Evolutionary conservation across 2,113 vertebrate genomes (phyloP).

Genomic region (Coptodon bakossiorum): DNA sequence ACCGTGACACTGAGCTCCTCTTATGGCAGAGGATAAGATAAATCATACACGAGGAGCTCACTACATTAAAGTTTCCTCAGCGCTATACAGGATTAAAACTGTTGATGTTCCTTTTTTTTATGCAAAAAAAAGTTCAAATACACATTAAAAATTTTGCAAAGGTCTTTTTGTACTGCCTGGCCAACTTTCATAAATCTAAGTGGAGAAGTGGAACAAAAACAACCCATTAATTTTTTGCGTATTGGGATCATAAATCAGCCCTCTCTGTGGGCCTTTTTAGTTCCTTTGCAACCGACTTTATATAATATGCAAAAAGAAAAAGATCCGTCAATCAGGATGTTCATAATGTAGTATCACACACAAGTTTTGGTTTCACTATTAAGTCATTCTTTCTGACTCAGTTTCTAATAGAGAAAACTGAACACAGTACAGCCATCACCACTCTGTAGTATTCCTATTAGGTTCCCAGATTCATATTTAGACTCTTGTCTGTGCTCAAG

Average conservation of each 20-base stretch:
- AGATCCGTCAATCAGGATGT: neutral
- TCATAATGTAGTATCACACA: neutral
- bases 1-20: slow-evolving; percentile 27
- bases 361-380: neutral
- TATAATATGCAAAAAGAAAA: neutral
- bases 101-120: neutral
- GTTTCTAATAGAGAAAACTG: slow-evolving; percentile 2
- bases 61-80: neutral
- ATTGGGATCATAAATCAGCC: neutral
- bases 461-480: neutral
- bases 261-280: neutral
- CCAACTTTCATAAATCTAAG: neutral
- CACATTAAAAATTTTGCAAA: neutral
- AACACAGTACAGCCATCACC: neutral
- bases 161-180: neutral
- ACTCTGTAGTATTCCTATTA: neutral
- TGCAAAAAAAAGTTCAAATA: neutral
- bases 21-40: neutral
- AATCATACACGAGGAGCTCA: neutral
- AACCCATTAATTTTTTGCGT: neutral
- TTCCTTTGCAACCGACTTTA: neutral
- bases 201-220: neutral
- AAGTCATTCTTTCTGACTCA: neutral
- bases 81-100: neutral
- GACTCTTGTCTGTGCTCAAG: slow-evolving; percentile 6